These are phyloP conservation scores for Apodemus speciosus DNA, from an alignment of 2,113 vertebrate genomes.

Conservation along the genomic window DNA sequence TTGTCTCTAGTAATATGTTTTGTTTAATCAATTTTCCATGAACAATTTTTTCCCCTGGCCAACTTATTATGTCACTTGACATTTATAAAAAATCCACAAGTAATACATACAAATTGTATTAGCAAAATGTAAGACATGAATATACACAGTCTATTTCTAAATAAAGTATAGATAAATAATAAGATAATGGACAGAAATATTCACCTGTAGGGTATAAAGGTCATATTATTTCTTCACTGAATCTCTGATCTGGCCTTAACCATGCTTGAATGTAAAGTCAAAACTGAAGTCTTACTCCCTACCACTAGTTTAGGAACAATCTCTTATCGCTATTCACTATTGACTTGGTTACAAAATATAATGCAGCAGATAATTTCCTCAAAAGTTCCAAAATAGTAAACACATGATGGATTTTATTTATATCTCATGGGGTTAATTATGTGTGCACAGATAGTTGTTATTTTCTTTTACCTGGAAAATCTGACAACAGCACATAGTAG, in stretches of 20 bases:
- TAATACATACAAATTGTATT: background rate
- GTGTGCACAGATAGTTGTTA: background rate
- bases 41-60: background rate
- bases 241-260: background rate
- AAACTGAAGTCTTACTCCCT: background rate
- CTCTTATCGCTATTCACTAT: background rate
- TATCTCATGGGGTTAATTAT: background rate
- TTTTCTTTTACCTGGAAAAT: background rate
- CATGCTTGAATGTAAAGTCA: background rate
- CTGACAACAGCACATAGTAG: background rate
- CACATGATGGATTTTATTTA: background rate
- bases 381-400: background rate
- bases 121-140: background rate
- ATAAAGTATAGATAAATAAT: background rate
- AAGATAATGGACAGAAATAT: background rate
- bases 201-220: background rate
- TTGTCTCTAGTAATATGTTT: background rate
- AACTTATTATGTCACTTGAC: background rate
- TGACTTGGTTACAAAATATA: background rate
- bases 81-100: background rate
- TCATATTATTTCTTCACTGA: background rate
- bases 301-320: background rate
- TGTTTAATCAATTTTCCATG: background rate
- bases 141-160: background rate
- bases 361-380: background rate